Conservation (phyloP, 1,140 invertebrate genomes). For the Euura lappo region DNA sequence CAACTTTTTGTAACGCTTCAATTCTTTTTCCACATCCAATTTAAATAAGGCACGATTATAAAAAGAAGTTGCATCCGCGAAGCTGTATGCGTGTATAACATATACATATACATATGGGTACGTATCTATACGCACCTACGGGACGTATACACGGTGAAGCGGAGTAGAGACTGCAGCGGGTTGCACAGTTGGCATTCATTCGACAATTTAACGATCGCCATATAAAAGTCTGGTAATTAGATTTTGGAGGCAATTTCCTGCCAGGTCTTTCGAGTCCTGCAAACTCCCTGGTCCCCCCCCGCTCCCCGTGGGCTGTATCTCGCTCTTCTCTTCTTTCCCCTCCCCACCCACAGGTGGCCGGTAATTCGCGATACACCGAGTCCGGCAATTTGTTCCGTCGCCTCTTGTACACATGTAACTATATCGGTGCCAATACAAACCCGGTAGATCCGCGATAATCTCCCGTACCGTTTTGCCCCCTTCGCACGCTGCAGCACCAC, state of each 20-base stretch:
- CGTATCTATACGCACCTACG: not conserved
- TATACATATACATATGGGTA: not conserved
- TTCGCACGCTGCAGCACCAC: not conserved
- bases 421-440: not conserved
- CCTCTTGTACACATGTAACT: not conserved
- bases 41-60: no score
- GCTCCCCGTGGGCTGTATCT: no score
- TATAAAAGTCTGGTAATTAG: slow-evolving; percentile 63
- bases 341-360: not conserved
- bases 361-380: not conserved
- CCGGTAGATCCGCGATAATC: no score
- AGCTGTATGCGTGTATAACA: not conserved
- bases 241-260: slow-evolving; percentile 59
- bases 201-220: slow-evolving; percentile 57
- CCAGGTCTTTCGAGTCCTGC: slow-evolving; percentile 19
- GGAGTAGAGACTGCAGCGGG: not conserved
- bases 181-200: slow-evolving; percentile 24
- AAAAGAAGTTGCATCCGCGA: no score
- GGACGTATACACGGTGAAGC: not conserved
- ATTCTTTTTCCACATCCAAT: no score
- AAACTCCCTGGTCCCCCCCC: not conserved
- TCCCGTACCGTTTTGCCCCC: no score
- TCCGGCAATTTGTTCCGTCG: not conserved
- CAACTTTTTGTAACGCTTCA: no score
- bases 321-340: not conserved